A percentile compares a stretch with the other conserved stretches of the same genome.
Conservation (phyloP, 2,888 invertebrate genomes). For the Cosmia trapezina region DNA sequence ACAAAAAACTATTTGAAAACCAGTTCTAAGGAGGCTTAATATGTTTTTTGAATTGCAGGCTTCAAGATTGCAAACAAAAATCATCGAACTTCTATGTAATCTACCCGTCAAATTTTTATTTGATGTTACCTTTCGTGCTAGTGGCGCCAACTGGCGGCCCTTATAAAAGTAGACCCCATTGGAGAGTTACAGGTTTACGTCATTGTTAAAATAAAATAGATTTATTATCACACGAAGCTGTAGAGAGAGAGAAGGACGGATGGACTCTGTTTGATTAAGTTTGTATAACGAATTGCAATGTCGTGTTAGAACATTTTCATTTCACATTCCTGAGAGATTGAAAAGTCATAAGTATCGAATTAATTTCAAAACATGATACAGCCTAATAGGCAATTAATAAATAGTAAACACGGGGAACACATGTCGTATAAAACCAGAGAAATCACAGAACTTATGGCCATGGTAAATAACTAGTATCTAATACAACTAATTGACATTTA, state of each 20-base stretch:
- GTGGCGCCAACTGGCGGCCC: too few relatives aligned
- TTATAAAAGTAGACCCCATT: neutral
- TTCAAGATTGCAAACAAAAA: too few relatives aligned
- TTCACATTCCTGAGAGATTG: too few relatives aligned
- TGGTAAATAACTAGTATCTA: conserved; percentile 25
- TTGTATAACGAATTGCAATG: neutral
- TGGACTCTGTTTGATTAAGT: neutral
- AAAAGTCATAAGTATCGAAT: neutral
- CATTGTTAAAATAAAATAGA: neutral
- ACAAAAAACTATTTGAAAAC: too few relatives aligned
- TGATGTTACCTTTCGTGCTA: too few relatives aligned
- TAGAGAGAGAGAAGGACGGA: too few relatives aligned
- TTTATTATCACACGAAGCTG: too few relatives aligned
- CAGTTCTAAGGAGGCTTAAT: too few relatives aligned
- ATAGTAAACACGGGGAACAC: conserved; percentile 18
- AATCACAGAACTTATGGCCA: conserved; percentile 12
- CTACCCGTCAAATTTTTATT: too few relatives aligned
- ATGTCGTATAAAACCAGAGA: conserved; percentile 13
- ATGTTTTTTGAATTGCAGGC: too few relatives aligned
- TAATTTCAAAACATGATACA: neutral
- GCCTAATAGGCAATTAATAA: conserved; percentile 3
- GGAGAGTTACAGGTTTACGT: neutral
- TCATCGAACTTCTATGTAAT: too few relatives aligned
- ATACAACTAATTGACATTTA: conserved; percentile 57
- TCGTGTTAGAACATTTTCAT: neutral